phyloP scores from a whole-genome alignment of 2,113 vertebrate genomes.

The Vulpes ferrilata region DNA sequence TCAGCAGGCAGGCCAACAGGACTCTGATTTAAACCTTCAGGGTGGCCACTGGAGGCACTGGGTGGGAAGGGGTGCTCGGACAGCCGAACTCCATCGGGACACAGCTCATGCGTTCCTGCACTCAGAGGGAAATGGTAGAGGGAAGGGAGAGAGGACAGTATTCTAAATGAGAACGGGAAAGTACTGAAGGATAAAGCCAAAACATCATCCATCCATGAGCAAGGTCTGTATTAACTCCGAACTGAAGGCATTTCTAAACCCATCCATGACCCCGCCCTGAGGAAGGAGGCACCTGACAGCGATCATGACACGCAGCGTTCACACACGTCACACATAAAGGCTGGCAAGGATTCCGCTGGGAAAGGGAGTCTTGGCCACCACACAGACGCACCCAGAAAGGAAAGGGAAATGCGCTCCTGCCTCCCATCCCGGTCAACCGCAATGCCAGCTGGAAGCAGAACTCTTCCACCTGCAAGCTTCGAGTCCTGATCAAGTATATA shows the following conservation, averaged over 20 bases:
- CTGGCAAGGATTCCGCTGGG: background rate
- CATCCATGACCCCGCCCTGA: background rate
- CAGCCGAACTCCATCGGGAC: background rate
- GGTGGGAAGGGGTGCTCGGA: background rate
- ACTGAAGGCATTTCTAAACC: background rate
- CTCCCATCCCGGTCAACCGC: background rate
- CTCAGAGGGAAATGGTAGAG: background rate
- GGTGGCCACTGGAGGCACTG: rapidly evolving
- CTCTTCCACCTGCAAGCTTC: background rate
- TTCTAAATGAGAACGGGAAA: background rate
- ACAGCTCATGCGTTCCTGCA: background rate
- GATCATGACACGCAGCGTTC: background rate
- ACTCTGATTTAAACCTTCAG: background rate
- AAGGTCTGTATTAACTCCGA: too few species aligned
- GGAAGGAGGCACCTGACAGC: background rate
- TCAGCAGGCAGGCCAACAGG: background rate
- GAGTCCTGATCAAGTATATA: background rate
- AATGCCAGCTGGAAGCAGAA: background rate
- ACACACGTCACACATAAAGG: background rate
- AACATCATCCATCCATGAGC: rapidly evolving
- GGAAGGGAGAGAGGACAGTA: background rate
- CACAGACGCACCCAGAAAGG: rapidly evolving
- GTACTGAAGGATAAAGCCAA: background rate
- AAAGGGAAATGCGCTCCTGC: rapidly evolving
- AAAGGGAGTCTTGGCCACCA: background rate